These are phyloP conservation scores for Lomographa bimaculata DNA, from an alignment of 2,888 invertebrate genomes.

Conservation along the genomic window DNA sequence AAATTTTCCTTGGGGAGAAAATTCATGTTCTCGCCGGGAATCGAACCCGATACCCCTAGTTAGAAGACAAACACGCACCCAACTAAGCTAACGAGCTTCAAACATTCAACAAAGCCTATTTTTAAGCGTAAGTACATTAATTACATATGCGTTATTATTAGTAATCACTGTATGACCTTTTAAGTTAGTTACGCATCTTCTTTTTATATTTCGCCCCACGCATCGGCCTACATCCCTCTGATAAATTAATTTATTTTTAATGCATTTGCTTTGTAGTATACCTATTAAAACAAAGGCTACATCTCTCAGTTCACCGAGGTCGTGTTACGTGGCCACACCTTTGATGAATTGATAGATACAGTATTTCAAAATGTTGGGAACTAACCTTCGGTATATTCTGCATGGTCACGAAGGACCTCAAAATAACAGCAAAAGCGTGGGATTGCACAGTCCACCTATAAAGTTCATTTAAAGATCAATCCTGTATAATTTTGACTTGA, in stretches of 20 bases:
- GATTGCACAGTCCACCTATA: conserved; percentile 26
- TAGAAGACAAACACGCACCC: too few species aligned
- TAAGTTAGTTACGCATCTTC: conserved; percentile 5
- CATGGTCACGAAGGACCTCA: conserved; percentile 25
- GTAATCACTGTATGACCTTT: too few species aligned
- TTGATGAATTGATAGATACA: conserved; percentile 17
- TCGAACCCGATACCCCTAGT: too few species aligned
- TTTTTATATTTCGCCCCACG: conserved; percentile 12
- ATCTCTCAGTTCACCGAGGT: conserved; percentile 5
- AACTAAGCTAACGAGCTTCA: too few species aligned
- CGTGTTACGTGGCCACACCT: conserved; percentile 12
- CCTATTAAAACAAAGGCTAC: conserved; percentile 8
- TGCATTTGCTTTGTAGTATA: too few species aligned
- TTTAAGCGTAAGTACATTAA: too few species aligned
- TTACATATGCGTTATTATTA: too few species aligned
- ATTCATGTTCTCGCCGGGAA: too few species aligned
- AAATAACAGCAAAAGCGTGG: conserved; percentile 22
- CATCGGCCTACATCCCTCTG: conserved; percentile 10
- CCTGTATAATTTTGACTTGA: conserved; percentile 10
- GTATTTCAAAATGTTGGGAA: conserved; percentile 13
- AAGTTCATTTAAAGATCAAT: conserved; percentile 31
- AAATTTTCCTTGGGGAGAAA: too few species aligned
- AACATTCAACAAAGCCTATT: too few species aligned
- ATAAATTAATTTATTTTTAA: conserved; percentile 8
- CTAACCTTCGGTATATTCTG: conserved; percentile 14